Evolutionary conservation across 2,113 vertebrate genomes (phyloP), one percentile per base, ranked within the genome.

Genomic region (Trichechus manatus): DNA sequence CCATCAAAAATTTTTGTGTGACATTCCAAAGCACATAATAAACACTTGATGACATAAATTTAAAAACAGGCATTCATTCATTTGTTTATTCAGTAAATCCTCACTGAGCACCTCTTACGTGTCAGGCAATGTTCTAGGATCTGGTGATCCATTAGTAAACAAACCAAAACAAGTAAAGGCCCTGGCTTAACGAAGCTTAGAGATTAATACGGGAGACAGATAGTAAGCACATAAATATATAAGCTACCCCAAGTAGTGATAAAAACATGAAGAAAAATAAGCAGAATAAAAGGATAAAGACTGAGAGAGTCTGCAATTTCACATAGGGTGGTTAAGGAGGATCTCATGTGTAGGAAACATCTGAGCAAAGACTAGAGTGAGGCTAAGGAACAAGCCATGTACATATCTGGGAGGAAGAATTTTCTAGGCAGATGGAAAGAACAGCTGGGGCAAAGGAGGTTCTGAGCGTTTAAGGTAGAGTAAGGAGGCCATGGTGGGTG

Each of bases 221-320:
- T 23, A 75, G 82, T 33, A 91, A 86, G 8, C 14, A 89, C 81
- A 79, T 53, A 84, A 89, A 44, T 80, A 53, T 0, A 64, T 25
- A 53, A 78, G 42, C 5, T 66, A 79, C 14, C 17, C 64, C 61
- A 94, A 91, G 23, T 27, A 61, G 53, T 68, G 44, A 82, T 56
- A 64, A 96, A 87, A 92, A 70, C 84, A 53, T 82, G 64, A 84
- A 97, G 36, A 79, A 93, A 70, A 80, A 31, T 39, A 78, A 86
- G 53, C 31, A 63, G 7, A 61, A 5, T 75, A 61, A 89, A 97
- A 8, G 15, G 4, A n/a, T 29, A 79, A 86, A 61, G 14, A 88
- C 19, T 13, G 77, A 33, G 6, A n/a, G 63, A 36, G 29, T 63
- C 80, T 79, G 59, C 11, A 39, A 53, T 36, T 82, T 85, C 47